Evolutionary conservation across 2,888 invertebrate genomes (phyloP).

Genomic region (Ctenicera cuprea): DNA sequence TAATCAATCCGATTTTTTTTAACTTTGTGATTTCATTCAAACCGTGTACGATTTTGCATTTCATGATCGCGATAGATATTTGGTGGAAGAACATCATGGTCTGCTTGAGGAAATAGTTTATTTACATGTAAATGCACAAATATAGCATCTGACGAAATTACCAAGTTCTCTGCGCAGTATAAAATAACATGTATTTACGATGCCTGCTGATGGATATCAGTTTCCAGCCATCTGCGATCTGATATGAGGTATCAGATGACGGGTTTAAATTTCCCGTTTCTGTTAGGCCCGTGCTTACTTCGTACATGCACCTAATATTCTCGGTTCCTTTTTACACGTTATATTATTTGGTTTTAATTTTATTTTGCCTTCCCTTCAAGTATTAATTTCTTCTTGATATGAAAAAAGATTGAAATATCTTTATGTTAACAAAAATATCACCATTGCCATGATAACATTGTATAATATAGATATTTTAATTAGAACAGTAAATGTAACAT

Average conservation of each 20-base stretch:
- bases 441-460: no score
- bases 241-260: constrained; percentile 66
- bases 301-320: constrained; percentile 39
- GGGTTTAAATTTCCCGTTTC: constrained; percentile 51
- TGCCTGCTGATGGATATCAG: constrained; percentile 70
- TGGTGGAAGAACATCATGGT: background rate
- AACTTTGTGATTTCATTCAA: no score
- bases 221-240: constrained; percentile 71
- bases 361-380: background rate
- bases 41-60: no score
- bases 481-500: no score
- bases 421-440: no score
- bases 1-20: no score
- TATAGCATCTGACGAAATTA: constrained; percentile 52
- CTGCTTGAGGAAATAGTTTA: constrained; percentile 22
- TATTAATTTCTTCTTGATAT: no score
- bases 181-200: constrained; percentile 63
- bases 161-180: constrained; percentile 52
- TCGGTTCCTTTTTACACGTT: constrained; percentile 15
- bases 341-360: constrained; percentile 1
- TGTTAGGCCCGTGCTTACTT: constrained; percentile 65
- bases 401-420: no score
- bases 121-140: constrained; percentile 50
- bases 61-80: no score
- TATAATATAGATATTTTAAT: no score